Evolutionary conservation across 37 sponge, comb jelly and placozoan genomes (phyloP).

Genomic region (Sycon ciliatum): DNA sequence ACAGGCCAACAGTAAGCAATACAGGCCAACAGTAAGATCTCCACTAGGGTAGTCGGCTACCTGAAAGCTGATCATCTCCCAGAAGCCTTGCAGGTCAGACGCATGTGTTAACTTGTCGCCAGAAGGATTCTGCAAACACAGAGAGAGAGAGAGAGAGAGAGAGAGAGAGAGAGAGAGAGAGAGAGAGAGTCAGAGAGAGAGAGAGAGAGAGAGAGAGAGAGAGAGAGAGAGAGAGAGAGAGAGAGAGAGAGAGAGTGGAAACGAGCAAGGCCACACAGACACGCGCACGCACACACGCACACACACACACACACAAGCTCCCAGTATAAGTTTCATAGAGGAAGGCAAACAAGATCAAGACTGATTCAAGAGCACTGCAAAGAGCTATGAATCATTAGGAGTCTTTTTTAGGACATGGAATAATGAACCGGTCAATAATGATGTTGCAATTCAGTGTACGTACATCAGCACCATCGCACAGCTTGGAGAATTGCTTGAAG

Average conservation of each 20-base stretch:
- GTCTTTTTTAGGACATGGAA: no score
- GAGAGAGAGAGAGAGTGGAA: not conserved
- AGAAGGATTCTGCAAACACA: constrained; percentile 27
- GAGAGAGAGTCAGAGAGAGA: not conserved
- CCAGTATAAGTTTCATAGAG: no score
- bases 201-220: no score
- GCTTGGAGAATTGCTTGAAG: constrained; percentile 54
- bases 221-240: not conserved
- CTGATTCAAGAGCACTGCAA: no score
- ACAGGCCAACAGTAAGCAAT: no score
- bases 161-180: not conserved
- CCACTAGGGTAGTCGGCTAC: constrained; percentile 18
- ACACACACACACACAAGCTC: no score
- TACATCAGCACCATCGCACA: constrained; percentile 46
- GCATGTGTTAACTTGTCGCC: constrained; percentile 33
- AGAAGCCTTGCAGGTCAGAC: constrained; percentile 52
- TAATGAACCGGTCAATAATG: no score
- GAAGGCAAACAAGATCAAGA: no score
- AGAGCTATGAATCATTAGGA: no score
- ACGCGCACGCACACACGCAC: no score
- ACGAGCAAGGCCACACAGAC: not conserved
- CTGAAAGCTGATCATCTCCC: constrained; percentile 79
- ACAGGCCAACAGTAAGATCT: no score
- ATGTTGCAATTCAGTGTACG: no score
- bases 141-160: not conserved